A percentile compares a stretch with the other conserved stretches of the same genome.
Evolutionary conservation across 2,113 vertebrate species (phyloP).

Genomic region (Triplophysa dalaica): DNA sequence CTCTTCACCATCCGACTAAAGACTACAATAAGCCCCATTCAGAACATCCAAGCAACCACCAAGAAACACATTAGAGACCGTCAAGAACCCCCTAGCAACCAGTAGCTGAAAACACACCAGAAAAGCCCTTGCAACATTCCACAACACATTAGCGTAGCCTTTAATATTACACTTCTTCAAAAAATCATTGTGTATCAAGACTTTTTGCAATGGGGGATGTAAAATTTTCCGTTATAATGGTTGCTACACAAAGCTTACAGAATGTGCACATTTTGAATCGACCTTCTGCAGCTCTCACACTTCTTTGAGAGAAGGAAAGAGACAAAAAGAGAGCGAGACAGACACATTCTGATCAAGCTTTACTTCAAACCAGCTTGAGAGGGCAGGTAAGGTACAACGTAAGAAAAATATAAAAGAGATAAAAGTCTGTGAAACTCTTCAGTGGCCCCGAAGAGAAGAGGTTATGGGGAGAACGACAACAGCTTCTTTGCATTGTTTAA

Average conservation of each 20-base stretch:
- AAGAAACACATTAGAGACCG: too few species aligned
- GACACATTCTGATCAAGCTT: background rate
- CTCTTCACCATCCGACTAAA: background rate
- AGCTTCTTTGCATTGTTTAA: constrained; percentile 23
- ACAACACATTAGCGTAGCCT: too few species aligned
- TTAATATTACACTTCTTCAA: too few species aligned
- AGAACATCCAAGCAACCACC: too few species aligned
- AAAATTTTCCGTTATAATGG: too few species aligned
- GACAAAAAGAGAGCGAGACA: background rate
- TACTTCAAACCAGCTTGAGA: constrained; percentile 4
- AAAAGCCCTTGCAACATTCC: too few species aligned
- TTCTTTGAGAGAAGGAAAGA: background rate
- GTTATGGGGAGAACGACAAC: constrained; percentile 4
- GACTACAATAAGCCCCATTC: too few species aligned
- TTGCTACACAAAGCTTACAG: background rate
- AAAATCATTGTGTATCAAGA: too few species aligned
- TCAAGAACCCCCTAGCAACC: too few species aligned
- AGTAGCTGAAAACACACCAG: too few species aligned
- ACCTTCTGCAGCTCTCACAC: background rate
- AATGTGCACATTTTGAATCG: too few species aligned
- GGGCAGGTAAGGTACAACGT: background rate
- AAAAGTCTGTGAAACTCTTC: constrained; percentile 1
- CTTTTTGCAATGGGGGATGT: too few species aligned
- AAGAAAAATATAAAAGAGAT: constrained; percentile 1
- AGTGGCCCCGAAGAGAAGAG: constrained; percentile 16